A percentile compares a stretch with the other conserved stretches of the same genome.
Evolutionary conservation across 2,888 invertebrate species (phyloP).

Genomic region (Pristionchus japonicus): DNA sequence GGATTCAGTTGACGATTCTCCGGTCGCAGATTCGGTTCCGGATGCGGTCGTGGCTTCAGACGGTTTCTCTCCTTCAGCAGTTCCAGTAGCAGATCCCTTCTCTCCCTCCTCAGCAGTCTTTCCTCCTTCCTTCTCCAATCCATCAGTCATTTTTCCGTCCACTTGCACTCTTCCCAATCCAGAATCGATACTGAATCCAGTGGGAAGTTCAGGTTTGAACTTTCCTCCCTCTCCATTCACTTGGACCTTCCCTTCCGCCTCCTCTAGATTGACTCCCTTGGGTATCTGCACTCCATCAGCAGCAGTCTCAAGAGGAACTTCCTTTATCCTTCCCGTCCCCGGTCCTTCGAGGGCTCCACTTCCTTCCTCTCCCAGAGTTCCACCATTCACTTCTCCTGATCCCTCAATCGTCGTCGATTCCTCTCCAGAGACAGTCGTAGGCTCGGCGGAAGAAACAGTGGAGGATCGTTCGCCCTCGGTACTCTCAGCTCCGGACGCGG

Average conservation of each 20-base stretch:
- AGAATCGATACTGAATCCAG: constrained; percentile 31
- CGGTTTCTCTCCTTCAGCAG: constrained; percentile 43
- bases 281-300: constrained; percentile 48
- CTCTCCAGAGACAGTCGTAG: constrained; percentile 37
- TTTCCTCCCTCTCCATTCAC: constrained; percentile 11
- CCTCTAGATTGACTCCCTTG: constrained; percentile 23
- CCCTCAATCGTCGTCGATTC: constrained; percentile 46
- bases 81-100: not conserved
- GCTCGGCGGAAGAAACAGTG: constrained; percentile 22
- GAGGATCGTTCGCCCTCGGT: constrained; percentile 50
- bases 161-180: not conserved
- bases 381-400: constrained; percentile 50
- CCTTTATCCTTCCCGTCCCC: constrained; percentile 39
- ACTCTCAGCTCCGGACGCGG: constrained; percentile 33
- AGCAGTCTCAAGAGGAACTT: constrained; percentile 50
- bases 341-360: constrained; percentile 47
- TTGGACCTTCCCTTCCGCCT: not conserved
- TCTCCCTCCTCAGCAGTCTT: not conserved
- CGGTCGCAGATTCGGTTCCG: not conserved
- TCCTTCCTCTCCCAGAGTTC: constrained; percentile 36
- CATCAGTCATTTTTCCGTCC: not conserved
- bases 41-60: constrained; percentile 48
- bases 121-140: not conserved
- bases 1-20: constrained; percentile 25
- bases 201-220: not conserved